A percentile compares a stretch with the other conserved stretches of the same genome.
Evolutionary conservation across 2,113 vertebrate species (phyloP).

Genomic region (Pteropus alecto): DNA sequence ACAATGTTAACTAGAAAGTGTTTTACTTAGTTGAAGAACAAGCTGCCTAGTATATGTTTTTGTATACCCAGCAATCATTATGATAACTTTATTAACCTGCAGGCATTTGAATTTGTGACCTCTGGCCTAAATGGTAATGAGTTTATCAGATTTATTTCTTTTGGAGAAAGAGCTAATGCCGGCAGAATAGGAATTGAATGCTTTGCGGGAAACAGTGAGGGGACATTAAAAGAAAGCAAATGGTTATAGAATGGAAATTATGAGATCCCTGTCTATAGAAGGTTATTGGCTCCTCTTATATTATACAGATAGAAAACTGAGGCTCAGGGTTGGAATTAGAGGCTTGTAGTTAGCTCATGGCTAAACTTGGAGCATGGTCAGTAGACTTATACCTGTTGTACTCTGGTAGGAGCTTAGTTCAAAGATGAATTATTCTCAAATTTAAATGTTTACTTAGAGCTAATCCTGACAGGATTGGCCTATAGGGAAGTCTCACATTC

Average conservation of each 20-base stretch:
- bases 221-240: background rate
- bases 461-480: background rate
- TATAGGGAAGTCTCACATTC: conserved; percentile 46
- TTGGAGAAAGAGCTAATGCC: background rate
- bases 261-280: background rate
- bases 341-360: background rate
- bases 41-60: background rate
- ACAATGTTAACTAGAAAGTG: background rate
- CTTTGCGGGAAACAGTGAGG: background rate
- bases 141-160: background rate
- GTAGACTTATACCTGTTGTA: background rate
- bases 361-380: background rate
- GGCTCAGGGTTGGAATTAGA: background rate
- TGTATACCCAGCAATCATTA: background rate
- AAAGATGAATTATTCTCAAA: background rate
- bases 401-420: background rate
- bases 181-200: background rate
- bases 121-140: background rate
- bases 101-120: background rate
- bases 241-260: background rate
- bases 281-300: background rate
- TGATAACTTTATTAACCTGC: background rate
- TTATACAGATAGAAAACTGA: background rate
- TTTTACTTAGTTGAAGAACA: background rate
- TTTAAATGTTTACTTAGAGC: background rate